A percentile compares a stretch with the other conserved stretches of the same genome.
Evolutionary conservation across 2,888 invertebrate genomes (phyloP).

Genomic region (Meiosimyza decipiens): DNA sequence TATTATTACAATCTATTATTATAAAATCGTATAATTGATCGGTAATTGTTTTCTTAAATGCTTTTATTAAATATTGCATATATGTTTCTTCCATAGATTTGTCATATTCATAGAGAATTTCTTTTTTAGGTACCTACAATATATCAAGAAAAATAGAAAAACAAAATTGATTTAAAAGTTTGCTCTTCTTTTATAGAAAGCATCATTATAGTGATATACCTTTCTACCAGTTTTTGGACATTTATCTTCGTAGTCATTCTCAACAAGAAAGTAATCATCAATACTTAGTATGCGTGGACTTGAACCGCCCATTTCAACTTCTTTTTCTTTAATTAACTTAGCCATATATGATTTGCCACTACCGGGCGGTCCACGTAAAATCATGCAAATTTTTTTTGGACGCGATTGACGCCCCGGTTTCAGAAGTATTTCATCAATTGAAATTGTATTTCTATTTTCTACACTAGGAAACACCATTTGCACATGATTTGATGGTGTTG

Average conservation of each 20-base stretch:
- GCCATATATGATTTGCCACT: constrained; percentile 94
- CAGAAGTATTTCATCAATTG: constrained; percentile 86
- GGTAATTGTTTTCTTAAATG: constrained; percentile 89
- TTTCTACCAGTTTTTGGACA: constrained; percentile 65
- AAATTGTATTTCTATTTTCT: constrained; percentile 69
- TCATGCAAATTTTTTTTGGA: constrained; percentile 83
- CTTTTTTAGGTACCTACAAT: constrained; percentile 68
- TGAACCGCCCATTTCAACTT: constrained; percentile 86
- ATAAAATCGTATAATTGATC: constrained; percentile 94
- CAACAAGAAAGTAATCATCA: constrained; percentile 95
- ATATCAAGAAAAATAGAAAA: constrained; percentile 15
- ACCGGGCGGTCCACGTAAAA: constrained; percentile 92
- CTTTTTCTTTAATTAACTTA: constrained; percentile 84
- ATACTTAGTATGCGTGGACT: constrained; percentile 93
- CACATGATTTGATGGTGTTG: constrained; percentile 48
- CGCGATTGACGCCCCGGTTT: constrained; percentile 83
- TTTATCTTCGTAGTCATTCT: constrained; percentile 76
- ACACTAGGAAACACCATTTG: constrained; percentile 54
- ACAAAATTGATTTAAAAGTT: constrained; percentile 8
- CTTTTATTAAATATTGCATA: constrained; percentile 82
- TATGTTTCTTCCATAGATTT: constrained; percentile 85
- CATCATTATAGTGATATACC: constrained; percentile 42
- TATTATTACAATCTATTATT: constrained; percentile 91
- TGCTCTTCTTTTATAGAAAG: too few relatives aligned
- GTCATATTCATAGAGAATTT: constrained; percentile 81